Evolutionary conservation across 2,797 vertebrate genomes (phyloP).

Genomic region (Pangasius sanitwongsei): DNA sequence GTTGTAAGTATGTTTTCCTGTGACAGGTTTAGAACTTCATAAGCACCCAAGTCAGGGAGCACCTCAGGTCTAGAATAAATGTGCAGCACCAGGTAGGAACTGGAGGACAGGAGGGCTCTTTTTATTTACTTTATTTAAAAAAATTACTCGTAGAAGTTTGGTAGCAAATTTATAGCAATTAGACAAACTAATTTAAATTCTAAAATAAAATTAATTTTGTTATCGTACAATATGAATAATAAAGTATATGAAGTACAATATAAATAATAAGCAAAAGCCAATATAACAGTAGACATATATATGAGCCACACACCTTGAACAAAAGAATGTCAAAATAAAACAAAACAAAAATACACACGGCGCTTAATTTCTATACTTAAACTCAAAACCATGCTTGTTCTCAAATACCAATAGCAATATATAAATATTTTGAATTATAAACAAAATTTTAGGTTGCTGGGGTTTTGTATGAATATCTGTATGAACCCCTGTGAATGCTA

Average conservation of each 20-base stretch:
- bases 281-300: background rate
- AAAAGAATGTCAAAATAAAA: background rate
- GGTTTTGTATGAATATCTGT: too few species aligned
- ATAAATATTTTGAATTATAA: background rate
- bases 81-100: slow-evolving; percentile 31
- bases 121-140: background rate
- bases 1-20: slow-evolving; percentile 61
- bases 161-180: background rate
- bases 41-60: slow-evolving; percentile 45
- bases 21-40: slow-evolving; percentile 59
- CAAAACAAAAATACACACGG: background rate
- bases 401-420: background rate
- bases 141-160: background rate
- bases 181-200: background rate
- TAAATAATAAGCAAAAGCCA: background rate
- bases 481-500: background rate
- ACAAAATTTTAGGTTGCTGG: background rate
- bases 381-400: background rate
- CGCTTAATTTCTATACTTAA: background rate
- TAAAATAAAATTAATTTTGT: background rate
- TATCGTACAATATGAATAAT: background rate
- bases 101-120: slow-evolving; percentile 51
- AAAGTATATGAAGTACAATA: background rate
- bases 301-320: background rate
- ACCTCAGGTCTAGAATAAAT: slow-evolving; percentile 40